Evolutionary conservation across 2,113 vertebrate species (phyloP).

Genomic region (Mesembrinibis cayennensis): DNA sequence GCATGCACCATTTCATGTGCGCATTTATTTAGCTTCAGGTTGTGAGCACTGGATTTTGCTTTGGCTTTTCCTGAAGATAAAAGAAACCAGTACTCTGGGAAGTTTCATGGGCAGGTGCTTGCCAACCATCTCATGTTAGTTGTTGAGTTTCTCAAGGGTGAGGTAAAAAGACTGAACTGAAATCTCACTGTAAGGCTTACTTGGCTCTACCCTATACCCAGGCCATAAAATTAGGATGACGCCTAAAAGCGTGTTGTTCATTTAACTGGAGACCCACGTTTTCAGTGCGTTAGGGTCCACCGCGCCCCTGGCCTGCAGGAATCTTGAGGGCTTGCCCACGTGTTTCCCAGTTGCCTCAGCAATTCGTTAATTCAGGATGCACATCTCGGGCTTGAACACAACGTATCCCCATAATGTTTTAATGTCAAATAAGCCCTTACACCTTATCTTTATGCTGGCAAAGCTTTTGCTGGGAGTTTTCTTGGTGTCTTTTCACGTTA

Average conservation of each 20-base stretch:
- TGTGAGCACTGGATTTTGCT: not conserved
- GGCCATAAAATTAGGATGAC: not conserved
- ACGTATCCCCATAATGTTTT: not conserved
- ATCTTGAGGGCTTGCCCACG: not conserved
- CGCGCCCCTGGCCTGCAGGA: not conserved
- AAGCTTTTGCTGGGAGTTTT: not conserved
- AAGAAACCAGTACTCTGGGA: not conserved
- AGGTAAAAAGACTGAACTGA: not conserved
- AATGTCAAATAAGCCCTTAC: not conserved
- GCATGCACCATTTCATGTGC: not conserved
- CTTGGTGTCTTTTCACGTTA: not conserved
- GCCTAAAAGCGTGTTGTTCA: fast-evolving
- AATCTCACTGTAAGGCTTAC: not conserved
- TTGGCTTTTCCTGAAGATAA: not conserved
- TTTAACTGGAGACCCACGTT: too few species aligned
- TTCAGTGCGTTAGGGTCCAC: not conserved
- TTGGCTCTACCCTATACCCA: not conserved
- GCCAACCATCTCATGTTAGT: not conserved
- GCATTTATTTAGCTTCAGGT: not conserved
- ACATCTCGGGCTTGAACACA: not conserved
- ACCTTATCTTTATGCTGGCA: not conserved
- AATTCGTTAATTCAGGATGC: not conserved
- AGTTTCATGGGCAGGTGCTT: not conserved
- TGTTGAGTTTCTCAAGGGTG: not conserved
- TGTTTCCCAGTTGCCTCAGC: not conserved